A percentile compares a stretch with the other conserved stretches of the same genome.
These are phyloP conservation scores for Ambastaia sidthimunki DNA, from an alignment of 2,797 vertebrate species.

Conservation along the genomic window DNA sequence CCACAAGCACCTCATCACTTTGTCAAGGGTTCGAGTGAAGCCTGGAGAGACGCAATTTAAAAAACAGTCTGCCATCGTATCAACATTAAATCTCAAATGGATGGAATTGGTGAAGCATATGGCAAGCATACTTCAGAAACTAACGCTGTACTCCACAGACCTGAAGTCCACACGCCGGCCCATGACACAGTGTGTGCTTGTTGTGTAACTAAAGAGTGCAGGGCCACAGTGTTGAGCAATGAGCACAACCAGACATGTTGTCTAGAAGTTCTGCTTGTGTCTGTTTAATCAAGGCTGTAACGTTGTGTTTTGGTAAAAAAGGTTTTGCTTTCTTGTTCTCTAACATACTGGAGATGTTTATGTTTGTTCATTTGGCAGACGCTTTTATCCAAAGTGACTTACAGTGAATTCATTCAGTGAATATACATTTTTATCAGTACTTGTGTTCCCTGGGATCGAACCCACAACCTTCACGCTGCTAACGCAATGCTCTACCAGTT, in stretches of 20 bases:
- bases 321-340: background rate
- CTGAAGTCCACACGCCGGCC: conserved; percentile 28
- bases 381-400: too few species aligned
- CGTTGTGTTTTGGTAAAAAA: conserved; percentile 8
- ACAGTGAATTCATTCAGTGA: too few species aligned
- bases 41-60: conserved; percentile 54
- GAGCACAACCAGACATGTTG: conserved; percentile 3
- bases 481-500: too few species aligned
- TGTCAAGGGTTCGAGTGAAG: conserved; percentile 34
- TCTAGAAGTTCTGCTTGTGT: background rate
- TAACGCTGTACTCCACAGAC: conserved; percentile 10
- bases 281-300: too few species aligned
- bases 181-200: conserved; percentile 46
- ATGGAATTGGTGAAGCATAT: conserved; percentile 51
- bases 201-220: conserved; percentile 25
- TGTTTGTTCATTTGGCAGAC: too few species aligned
- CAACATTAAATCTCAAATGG: conserved; percentile 44
- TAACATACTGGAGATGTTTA: background rate
- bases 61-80: conserved; percentile 50
- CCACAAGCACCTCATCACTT: conserved; percentile 61
- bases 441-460: too few species aligned
- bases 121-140: conserved; percentile 36
- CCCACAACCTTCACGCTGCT: too few species aligned
- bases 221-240: conserved; percentile 18
- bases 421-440: too few species aligned